phyloP scores from a whole-genome alignment of 2,113 vertebrate species.

The Elanus axillaris region DNA sequence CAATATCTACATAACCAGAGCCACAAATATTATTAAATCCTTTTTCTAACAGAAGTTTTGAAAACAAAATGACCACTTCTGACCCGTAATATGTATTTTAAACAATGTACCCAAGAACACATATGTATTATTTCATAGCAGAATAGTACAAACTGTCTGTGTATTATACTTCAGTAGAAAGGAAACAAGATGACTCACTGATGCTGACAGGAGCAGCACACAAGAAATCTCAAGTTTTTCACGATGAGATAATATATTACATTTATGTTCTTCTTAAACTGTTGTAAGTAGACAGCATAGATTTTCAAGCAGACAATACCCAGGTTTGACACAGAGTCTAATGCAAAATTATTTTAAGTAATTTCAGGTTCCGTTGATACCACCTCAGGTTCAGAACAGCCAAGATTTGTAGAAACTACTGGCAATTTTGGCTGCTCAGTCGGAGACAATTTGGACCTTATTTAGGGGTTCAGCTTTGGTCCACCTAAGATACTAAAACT shows the following conservation, averaged over 20 bases:
- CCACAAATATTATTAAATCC: background rate
- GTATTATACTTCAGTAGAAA: background rate
- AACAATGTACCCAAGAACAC: background rate
- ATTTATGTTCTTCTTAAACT: background rate
- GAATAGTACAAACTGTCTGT: background rate
- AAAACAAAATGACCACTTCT: background rate
- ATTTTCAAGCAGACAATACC: background rate
- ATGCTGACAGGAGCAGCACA: background rate
- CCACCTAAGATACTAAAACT: background rate
- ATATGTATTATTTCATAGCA: background rate
- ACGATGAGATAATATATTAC: background rate
- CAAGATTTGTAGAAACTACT: background rate
- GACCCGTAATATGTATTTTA: background rate
- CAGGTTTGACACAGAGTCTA: background rate
- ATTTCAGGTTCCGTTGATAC: fast-evolving
- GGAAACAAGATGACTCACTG: background rate
- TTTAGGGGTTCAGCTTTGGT: background rate
- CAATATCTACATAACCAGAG: background rate
- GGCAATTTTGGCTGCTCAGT: background rate
- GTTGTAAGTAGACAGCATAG: background rate
- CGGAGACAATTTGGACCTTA: background rate
- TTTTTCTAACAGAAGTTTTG: background rate
- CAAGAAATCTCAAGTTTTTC: background rate
- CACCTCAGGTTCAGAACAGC: background rate
- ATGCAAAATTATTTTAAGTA: background rate